Evolutionary conservation across 2,888 invertebrate genomes (phyloP).

Genomic region (Frankliniella fusca): DNA sequence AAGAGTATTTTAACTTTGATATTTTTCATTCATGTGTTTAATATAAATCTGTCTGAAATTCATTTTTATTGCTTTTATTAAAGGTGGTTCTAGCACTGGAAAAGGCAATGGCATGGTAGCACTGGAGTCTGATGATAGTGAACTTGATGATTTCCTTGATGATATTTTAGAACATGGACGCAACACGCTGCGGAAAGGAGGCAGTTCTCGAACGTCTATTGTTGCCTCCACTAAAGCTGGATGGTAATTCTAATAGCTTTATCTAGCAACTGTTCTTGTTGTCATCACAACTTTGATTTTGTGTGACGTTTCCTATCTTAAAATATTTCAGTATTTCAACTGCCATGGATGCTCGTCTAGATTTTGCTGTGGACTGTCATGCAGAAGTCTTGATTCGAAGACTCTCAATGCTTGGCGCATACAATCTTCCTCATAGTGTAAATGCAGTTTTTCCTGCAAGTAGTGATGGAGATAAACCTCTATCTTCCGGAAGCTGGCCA

Average conservation of each 20-base stretch:
- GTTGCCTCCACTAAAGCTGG: slow-evolving; percentile 34
- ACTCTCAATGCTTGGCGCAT: slow-evolving; percentile 63
- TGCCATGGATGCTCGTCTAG: slow-evolving; percentile 72
- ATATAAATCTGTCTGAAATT: not conserved
- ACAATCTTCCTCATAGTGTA: slow-evolving; percentile 56
- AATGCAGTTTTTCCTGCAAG: slow-evolving; percentile 48
- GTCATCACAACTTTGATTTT: slow-evolving; percentile 31
- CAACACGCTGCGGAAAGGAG: slow-evolving; percentile 56
- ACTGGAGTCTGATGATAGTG: slow-evolving; percentile 77
- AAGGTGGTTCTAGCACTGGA: not conserved
- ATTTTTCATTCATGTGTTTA: not conserved
- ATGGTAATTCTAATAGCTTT: slow-evolving; percentile 32
- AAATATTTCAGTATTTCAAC: slow-evolving; percentile 55
- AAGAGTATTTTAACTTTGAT: not conserved
- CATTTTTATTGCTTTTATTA: not conserved
- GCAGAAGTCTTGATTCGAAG: slow-evolving; percentile 72
- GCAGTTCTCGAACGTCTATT: slow-evolving; percentile 44
- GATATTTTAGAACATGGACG: slow-evolving; percentile 60
- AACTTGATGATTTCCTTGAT: slow-evolving; percentile 72
- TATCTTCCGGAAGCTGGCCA: slow-evolving; percentile 51
- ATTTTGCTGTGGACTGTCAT: slow-evolving; percentile 71
- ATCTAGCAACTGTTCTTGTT: not conserved
- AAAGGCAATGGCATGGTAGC: slow-evolving; percentile 42
- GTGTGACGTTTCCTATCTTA: not conserved
- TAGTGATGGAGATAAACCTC: slow-evolving; percentile 49